phyloP scores from a whole-genome alignment of 2,888 invertebrate species.

The Drosophila algonquin region DNA sequence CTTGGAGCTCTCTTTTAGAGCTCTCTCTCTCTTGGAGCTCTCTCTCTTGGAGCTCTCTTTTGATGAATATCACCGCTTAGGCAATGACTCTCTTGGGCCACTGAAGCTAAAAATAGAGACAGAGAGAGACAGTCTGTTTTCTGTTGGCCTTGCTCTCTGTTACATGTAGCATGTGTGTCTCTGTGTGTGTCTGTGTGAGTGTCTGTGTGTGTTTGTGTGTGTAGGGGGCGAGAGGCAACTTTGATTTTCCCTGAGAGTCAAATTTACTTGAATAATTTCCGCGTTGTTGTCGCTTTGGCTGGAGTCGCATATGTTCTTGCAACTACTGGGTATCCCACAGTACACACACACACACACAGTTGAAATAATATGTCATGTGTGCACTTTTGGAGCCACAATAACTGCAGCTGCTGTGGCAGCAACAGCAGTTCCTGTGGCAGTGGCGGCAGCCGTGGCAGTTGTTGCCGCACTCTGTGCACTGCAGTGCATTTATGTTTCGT shows the following conservation, averaged over 20 bases:
- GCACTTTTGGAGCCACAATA: slow-evolving; percentile 58
- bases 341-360: slow-evolving; percentile 15
- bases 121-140: too few relatives aligned
- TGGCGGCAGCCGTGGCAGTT: background rate
- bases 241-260: background rate
- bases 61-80: too few relatives aligned
- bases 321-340: background rate
- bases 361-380: slow-evolving; percentile 75
- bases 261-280: background rate
- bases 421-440: background rate
- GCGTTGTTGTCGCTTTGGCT: background rate
- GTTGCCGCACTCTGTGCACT: background rate
- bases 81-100: too few relatives aligned
- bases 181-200: background rate
- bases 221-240: too few relatives aligned
- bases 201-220: background rate
- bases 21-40: too few relatives aligned
- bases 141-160: too few relatives aligned
- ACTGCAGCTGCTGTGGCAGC: slow-evolving; percentile 29
- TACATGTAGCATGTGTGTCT: background rate
- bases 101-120: too few relatives aligned
- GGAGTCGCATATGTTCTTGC: background rate
- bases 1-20: too few relatives aligned
- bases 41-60: too few relatives aligned
- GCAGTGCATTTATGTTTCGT: slow-evolving; percentile 48